phyloP scores from a whole-genome alignment of 2,888 invertebrate genomes.

The Stenotaenia linearis region DNA sequence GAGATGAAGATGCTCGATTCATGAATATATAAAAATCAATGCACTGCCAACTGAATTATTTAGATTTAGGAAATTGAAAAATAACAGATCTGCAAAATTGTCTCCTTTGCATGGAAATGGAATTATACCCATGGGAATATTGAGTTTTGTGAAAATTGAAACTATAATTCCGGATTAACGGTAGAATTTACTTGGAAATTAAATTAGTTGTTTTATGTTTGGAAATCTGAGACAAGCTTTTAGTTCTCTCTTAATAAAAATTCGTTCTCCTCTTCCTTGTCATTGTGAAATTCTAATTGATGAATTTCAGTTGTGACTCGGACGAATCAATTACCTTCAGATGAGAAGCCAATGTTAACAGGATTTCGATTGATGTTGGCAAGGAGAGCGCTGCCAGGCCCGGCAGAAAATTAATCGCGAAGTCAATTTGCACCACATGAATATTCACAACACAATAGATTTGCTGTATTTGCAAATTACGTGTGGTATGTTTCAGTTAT shows the following conservation, averaged over 20 bases:
- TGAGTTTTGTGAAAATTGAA: background rate
- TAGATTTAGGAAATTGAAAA: slow-evolving; percentile 13
- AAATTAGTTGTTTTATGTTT: too few species aligned
- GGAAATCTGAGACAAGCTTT: too few species aligned
- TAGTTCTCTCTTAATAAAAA: too few species aligned
- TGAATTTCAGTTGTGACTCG: slow-evolving; percentile 14
- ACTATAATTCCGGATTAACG: background rate
- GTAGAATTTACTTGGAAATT: background rate
- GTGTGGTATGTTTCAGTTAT: slow-evolving; percentile 1
- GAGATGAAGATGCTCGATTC: background rate
- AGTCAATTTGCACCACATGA: slow-evolving; percentile 10
- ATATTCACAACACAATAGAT: slow-evolving; percentile 15
- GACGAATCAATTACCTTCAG: slow-evolving; percentile 24
- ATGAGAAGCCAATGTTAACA: slow-evolving; percentile 1
- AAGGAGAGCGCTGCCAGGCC: background rate
- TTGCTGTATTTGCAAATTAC: slow-evolving; percentile 2
- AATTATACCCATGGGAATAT: background rate
- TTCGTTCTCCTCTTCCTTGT: too few species aligned
- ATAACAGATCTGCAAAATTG: slow-evolving; percentile 4
- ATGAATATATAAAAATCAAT: slow-evolving; percentile 21
- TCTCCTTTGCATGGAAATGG: background rate
- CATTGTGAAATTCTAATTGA: slow-evolving; percentile 15
- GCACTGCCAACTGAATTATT: slow-evolving; percentile 16
- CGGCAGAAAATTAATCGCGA: slow-evolving; percentile 1
- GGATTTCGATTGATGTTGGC: slow-evolving; percentile 3